Conservation (phyloP, 2,113 vertebrate species). For the Sialia sialis region DNA sequence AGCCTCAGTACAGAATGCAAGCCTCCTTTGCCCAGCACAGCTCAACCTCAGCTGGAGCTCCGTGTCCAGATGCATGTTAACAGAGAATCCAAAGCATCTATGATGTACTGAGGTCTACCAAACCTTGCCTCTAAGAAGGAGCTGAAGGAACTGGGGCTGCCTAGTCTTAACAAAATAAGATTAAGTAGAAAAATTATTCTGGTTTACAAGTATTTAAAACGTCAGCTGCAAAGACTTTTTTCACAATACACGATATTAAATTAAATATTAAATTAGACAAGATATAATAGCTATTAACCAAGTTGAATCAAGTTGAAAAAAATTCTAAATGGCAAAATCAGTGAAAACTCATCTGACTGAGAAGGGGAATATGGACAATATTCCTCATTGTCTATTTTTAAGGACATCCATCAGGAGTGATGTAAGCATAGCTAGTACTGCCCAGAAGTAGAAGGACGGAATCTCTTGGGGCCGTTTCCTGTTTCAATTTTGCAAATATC, state of each 20-base stretch:
- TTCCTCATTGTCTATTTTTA: neutral
- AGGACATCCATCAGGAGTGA: neutral
- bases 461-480: neutral
- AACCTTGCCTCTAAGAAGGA: neutral
- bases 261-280: neutral
- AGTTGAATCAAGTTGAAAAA: neutral
- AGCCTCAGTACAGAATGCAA: neutral
- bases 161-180: neutral
- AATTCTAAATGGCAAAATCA: neutral
- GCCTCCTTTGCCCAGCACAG: neutral
- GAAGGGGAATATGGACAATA: neutral
- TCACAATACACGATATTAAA: fast-evolving
- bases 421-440: neutral
- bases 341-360: neutral
- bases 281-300: neutral
- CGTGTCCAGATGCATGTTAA: neutral
- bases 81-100: neutral
- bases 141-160: neutral
- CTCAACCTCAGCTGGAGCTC: neutral
- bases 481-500: neutral
- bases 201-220: neutral
- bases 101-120: neutral
- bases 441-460: neutral
- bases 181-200: neutral
- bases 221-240: neutral